Conservation (phyloP, 1,140 invertebrate species). For the Caenorhabditis remanei region DNA sequence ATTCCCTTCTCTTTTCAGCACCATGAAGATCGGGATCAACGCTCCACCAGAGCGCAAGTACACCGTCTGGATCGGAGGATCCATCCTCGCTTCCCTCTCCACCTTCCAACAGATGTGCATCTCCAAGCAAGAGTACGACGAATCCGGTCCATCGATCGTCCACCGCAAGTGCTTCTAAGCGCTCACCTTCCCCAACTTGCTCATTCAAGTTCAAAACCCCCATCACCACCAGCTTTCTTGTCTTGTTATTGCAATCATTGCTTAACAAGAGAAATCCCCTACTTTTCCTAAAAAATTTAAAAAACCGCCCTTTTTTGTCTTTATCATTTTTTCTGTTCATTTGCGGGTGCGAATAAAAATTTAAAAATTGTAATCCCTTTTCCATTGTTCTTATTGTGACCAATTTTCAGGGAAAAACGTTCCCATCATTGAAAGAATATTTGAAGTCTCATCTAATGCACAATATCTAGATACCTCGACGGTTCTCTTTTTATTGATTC, state of each 20-base stretch:
- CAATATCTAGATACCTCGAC: too few species aligned
- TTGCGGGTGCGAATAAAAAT: slow-evolving; percentile 54
- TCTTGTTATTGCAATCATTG: slow-evolving; percentile 4
- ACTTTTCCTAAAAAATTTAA: slow-evolving; percentile 37
- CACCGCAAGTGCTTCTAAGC: slow-evolving; percentile 70
- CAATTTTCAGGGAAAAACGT: background rate
- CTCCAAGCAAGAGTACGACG: slow-evolving; percentile 86
- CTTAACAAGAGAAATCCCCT: background rate
- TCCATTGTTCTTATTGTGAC: background rate
- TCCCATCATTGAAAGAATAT: background rate
- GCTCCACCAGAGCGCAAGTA: slow-evolving; percentile 82
- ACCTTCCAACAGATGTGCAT: slow-evolving; percentile 86
- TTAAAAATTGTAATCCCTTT: background rate
- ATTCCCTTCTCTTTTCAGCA: slow-evolving; percentile 70
- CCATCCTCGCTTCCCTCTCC: slow-evolving; percentile 82
- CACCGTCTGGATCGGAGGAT: slow-evolving; percentile 82
- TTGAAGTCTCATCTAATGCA: too few species aligned
- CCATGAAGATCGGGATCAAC: slow-evolving; percentile 83
- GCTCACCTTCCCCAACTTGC: background rate
- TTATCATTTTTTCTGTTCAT: slow-evolving; percentile 20
- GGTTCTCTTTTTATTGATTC: too few species aligned
- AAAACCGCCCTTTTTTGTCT: slow-evolving; percentile 47
- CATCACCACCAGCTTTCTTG: slow-evolving; percentile 27
- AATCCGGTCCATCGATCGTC: slow-evolving; percentile 84
- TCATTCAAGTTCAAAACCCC: slow-evolving; percentile 28